These are phyloP conservation scores for Zophobas morio DNA, from an alignment of 1,140 invertebrate species.

Conservation along the genomic window DNA sequence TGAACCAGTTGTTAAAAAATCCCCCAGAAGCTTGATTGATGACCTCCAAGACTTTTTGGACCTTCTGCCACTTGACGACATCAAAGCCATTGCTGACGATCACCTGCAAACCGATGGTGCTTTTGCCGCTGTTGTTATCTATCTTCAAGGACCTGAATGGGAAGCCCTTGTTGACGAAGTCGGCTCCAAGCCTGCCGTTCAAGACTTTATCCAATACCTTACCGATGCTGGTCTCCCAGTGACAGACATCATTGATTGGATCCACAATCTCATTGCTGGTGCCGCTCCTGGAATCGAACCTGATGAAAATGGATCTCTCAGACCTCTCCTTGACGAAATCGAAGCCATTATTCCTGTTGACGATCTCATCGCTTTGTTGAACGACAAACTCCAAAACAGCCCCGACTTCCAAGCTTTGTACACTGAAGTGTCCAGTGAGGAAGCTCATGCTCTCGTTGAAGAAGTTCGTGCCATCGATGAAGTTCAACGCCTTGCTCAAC, in stretches of 20 bases:
- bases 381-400: conserved; percentile 52
- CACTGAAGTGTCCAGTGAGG: conserved; percentile 49
- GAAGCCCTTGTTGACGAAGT: conserved; percentile 46
- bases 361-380: conserved; percentile 43
- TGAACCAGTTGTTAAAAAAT: not conserved
- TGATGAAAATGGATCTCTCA: conserved; percentile 34
- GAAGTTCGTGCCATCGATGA: conserved; percentile 49
- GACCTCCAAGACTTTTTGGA: conserved; percentile 51
- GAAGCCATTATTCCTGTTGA: conserved; percentile 40
- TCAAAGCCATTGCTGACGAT: conserved; percentile 46
- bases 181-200: conserved; percentile 27
- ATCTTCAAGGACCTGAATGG: conserved; percentile 52
- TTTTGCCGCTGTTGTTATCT: conserved; percentile 47
- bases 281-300: conserved; percentile 7
- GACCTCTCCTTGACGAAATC: conserved; percentile 51
- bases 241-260: conserved; percentile 37
- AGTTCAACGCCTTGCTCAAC: conserved; percentile 45
- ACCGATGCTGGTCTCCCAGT: conserved; percentile 47
- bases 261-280: conserved; percentile 46
- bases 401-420: conserved; percentile 54
- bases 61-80: conserved; percentile 51
- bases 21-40: conserved; percentile 14
- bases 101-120: conserved; percentile 48
- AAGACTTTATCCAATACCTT: conserved; percentile 48
- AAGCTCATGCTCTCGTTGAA: conserved; percentile 45